A percentile compares a stretch with the other conserved stretches of the same genome.
Conservation (phyloP, 2,888 invertebrate genomes). For the Polydrusus tereticollis region DNA sequence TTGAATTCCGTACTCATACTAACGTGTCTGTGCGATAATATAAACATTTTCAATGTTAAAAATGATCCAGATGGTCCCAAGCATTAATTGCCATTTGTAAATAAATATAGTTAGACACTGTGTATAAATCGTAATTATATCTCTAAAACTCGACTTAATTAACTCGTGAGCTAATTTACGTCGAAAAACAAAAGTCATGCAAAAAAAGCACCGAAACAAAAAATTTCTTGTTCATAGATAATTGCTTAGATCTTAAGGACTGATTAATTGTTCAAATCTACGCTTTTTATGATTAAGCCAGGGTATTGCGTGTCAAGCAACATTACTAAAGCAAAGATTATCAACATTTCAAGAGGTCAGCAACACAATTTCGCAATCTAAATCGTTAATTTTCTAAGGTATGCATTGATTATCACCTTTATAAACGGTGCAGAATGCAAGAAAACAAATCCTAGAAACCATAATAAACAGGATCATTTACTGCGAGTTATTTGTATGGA, state of each 20-base stretch:
- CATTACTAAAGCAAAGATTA: constrained; percentile 13
- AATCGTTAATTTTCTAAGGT: constrained; percentile 1
- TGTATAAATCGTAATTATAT: too few relatives aligned
- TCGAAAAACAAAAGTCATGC: neutral
- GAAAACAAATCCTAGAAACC: neutral
- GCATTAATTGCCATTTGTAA: too few relatives aligned
- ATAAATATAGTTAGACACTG: too few relatives aligned
- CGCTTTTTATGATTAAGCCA: neutral
- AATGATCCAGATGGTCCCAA: too few relatives aligned
- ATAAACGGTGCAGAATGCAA: neutral
- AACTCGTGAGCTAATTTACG: neutral
- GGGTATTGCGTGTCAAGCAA: neutral
- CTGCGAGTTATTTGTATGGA: too few relatives aligned
- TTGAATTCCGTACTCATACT: too few relatives aligned
- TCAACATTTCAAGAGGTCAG: constrained; percentile 16
- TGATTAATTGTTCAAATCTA: neutral
- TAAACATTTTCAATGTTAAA: too few relatives aligned
- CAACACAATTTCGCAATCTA: constrained; percentile 7
- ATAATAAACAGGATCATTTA: neutral
- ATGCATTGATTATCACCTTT: neutral
- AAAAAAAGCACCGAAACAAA: neutral
- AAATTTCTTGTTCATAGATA: neutral
- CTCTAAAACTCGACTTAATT: too few relatives aligned
- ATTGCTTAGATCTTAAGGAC: neutral
- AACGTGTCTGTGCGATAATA: too few relatives aligned